Conservation (phyloP, 2,113 vertebrate genomes). For the Sarotherodon lohbergeri region DNA sequence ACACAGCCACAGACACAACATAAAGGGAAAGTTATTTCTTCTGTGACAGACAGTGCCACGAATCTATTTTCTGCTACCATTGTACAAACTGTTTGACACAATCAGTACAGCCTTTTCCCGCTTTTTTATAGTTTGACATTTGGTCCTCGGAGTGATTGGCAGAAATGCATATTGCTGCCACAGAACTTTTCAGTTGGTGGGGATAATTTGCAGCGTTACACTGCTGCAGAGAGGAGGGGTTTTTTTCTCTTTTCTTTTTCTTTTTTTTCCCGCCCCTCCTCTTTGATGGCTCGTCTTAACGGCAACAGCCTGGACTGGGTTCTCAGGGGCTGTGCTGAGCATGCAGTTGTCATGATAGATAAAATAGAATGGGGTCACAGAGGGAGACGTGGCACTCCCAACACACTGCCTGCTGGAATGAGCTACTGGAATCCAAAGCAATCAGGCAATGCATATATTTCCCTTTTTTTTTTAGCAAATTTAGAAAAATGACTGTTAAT, state of each 20-base stretch:
- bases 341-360: conserved; percentile 67
- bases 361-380: conserved; percentile 58
- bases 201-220: conserved; percentile 26
- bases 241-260: background rate
- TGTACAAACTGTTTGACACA: conserved; percentile 44
- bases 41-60: background rate
- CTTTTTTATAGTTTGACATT: conserved; percentile 22
- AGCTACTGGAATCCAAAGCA: conserved; percentile 37
- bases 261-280: background rate
- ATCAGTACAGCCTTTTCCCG: conserved; percentile 29
- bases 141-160: conserved; percentile 39
- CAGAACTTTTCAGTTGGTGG: conserved; percentile 16
- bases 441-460: background rate
- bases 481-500: background rate
- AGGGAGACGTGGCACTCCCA: conserved; percentile 27
- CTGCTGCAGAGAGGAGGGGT: background rate
- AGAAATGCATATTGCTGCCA: conserved; percentile 35
- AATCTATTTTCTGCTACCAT: conserved; percentile 32
- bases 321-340: conserved; percentile 57
- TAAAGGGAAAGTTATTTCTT: background rate
- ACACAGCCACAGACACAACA: background rate
- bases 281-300: conserved; percentile 59
- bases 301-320: conserved; percentile 35
- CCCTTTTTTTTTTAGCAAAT: background rate
- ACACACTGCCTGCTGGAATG: background rate